Conservation (phyloP, 2,113 vertebrate species). For the Ochotona curzoniae region DNA sequence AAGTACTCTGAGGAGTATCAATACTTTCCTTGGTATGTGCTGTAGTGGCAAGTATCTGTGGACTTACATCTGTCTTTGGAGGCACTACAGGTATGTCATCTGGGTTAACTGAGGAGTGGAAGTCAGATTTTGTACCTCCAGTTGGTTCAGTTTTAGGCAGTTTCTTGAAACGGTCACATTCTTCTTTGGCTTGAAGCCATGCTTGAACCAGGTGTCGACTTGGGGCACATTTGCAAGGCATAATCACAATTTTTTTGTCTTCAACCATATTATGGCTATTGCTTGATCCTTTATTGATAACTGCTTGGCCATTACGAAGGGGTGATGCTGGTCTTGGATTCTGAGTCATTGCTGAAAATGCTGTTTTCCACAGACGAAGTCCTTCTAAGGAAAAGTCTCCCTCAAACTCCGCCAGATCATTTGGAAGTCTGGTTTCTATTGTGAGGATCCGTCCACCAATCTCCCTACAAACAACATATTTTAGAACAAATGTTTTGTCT, state of each 20-base stretch:
- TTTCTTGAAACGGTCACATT: constrained; percentile 92
- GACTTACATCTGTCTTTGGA: constrained; percentile 80
- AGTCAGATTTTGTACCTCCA: constrained; percentile 81
- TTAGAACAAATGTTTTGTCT: constrained; percentile 71
- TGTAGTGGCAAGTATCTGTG: constrained; percentile 76
- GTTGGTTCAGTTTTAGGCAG: constrained; percentile 80
- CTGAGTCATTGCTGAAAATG: constrained; percentile 96
- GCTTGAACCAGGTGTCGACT: constrained; percentile 92
- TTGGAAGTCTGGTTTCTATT: constrained; percentile 92
- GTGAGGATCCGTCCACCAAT: constrained; percentile 93
- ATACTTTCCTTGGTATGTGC: constrained; percentile 80
- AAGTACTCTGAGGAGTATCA: constrained; percentile 81
- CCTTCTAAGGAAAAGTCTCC: constrained; percentile 96
- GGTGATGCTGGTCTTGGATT: constrained; percentile 87
- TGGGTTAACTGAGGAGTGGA: constrained; percentile 75
- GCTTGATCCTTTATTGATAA: constrained; percentile 80
- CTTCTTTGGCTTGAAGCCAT: constrained; percentile 96
- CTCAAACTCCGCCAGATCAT: constrained; percentile 93
- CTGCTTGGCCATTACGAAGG: constrained; percentile 78
- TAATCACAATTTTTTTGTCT: constrained; percentile 94
- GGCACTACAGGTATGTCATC: constrained; percentile 82
- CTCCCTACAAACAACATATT: constrained; percentile 89
- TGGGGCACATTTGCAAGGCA: constrained; percentile 97
- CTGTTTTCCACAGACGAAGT: constrained; percentile 96
- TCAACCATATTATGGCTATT: constrained; percentile 84